Evolutionary conservation across 2,888 invertebrate genomes (phyloP), one percentile per base, ranked within the genome.

Genomic region (Mayetiola destructor): DNA sequence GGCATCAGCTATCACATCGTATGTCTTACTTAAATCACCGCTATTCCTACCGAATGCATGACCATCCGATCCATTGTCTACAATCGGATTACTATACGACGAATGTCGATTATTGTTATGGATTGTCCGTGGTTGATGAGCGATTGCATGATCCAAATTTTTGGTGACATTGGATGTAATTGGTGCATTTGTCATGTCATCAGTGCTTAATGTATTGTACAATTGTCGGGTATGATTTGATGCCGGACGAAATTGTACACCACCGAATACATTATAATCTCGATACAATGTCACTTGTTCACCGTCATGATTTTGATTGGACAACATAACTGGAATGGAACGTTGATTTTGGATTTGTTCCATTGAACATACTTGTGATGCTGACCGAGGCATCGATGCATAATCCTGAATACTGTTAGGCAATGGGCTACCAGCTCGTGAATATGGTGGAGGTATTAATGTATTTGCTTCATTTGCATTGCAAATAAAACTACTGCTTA

Each of bases 401-500:
- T 40, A 59, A 63, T 64, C 27, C 32, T 40, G 35, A 16, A 42
- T 48, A 14, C 36, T 42, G 16, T 40, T 73, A 65, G 78, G 72
- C 64, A 80, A 80, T 64, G 84, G 78, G 69, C 84, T 86, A 64
- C 81, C 82, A 62, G 84, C 83, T 65, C 84, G 81, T 59, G 88
- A 88, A 72, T 89, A 89, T 18, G 88, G 87, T 52, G 88, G 88
- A 59, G 88, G 88, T 64, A 88, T 81, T 68, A 87, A 77, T 59
- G 84, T 82, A 70, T 88, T 88, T 57, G 88, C 86, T 80, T 89
- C 88, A 74, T 88, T 88, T 62, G 85, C 80, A 66, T 86, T 88
- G 74, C 88, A 88, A 72, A 88, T 82, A 73, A 85, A 88, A 76
- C 87, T 88, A 64, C 88, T 89, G 73, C 84, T 88, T 65, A 89